Percentiles rank a stretch among this genome's conserved stretches.
phyloP scores from a whole-genome alignment of 1,140 invertebrate species.

The Pristionchus pacificus region DNA sequence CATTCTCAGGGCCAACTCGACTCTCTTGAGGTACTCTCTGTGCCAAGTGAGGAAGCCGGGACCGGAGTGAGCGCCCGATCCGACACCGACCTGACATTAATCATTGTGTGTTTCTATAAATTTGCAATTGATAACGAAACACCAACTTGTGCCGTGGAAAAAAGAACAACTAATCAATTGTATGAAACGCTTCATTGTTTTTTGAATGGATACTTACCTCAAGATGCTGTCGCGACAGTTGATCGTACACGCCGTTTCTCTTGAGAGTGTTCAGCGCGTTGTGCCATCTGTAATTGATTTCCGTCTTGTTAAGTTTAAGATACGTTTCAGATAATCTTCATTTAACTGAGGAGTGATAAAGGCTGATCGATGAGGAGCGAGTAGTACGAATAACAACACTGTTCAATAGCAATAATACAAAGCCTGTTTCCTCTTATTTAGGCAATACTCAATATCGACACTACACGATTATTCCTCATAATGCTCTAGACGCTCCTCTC shows the following conservation, averaged over 20 bases:
- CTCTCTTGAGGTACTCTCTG: slow-evolving; percentile 46
- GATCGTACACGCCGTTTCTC: slow-evolving; percentile 55
- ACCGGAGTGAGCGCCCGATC: slow-evolving; percentile 47
- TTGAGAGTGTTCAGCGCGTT: slow-evolving; percentile 58
- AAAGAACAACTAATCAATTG: slow-evolving; percentile 37
- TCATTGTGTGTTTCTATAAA: too few species aligned
- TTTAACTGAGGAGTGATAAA: too few species aligned
- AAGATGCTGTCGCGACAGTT: slow-evolving; percentile 42
- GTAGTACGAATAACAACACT: too few species aligned
- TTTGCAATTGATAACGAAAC: slow-evolving; percentile 45
- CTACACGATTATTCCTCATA: too few species aligned
- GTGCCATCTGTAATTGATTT: slow-evolving; percentile 52
- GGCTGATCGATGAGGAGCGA: too few species aligned
- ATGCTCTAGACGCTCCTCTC: too few species aligned
- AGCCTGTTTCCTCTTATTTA: too few species aligned
- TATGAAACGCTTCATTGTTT: too few species aligned
- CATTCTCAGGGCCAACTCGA: slow-evolving; percentile 53
- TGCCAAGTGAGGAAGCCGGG: slow-evolving; percentile 54
- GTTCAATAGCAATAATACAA: too few species aligned
- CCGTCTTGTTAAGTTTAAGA: too few species aligned
- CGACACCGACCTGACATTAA: slow-evolving; percentile 47
- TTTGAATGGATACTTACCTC: slow-evolving; percentile 26
- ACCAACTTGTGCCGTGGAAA: slow-evolving; percentile 7
- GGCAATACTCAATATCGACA: too few species aligned
- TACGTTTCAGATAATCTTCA: too few species aligned